These are phyloP conservation scores for Nymphalis io DNA, from an alignment of 1,140 invertebrate genomes.

Conservation along the genomic window DNA sequence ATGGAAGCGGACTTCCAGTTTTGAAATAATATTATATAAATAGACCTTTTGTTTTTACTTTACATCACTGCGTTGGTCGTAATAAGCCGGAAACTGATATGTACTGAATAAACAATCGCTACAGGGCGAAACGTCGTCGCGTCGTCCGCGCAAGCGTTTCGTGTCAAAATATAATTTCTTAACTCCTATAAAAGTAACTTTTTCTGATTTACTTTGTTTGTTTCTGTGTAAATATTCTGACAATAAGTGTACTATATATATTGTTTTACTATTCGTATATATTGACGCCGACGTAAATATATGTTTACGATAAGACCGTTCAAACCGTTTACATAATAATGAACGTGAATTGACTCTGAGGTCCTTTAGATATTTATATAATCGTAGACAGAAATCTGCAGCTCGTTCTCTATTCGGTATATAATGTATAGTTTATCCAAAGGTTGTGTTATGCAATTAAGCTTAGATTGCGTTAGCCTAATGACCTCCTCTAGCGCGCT, in stretches of 20 bases:
- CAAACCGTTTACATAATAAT: neutral
- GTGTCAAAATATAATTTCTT: no score
- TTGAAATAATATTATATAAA: slow-evolving; percentile 27
- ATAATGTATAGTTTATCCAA: slow-evolving; percentile 17
- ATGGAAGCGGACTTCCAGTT: slow-evolving; percentile 22
- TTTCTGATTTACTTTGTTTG: no score
- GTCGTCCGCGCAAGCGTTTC: no score
- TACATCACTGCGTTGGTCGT: neutral
- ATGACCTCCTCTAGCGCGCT: slow-evolving; percentile 12
- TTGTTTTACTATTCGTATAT: no score
- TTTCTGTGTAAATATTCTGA: no score
- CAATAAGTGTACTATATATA: no score
- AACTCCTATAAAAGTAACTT: no score
- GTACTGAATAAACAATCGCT: no score
- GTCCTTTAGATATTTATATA: slow-evolving; percentile 11
- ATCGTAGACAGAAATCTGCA: slow-evolving; percentile 20
- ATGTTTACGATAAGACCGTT: neutral
- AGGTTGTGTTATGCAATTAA: slow-evolving; percentile 25
- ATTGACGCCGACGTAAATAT: neutral
- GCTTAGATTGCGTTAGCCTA: slow-evolving; percentile 10
- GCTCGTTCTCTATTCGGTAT: slow-evolving; percentile 1
- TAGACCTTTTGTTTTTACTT: slow-evolving; percentile 16
- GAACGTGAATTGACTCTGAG: neutral
- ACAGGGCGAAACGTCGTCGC: no score
- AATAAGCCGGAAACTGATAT: neutral